Evolutionary conservation across 2,113 vertebrate species (phyloP).

Genomic region (Saccopteryx leptura): DNA sequence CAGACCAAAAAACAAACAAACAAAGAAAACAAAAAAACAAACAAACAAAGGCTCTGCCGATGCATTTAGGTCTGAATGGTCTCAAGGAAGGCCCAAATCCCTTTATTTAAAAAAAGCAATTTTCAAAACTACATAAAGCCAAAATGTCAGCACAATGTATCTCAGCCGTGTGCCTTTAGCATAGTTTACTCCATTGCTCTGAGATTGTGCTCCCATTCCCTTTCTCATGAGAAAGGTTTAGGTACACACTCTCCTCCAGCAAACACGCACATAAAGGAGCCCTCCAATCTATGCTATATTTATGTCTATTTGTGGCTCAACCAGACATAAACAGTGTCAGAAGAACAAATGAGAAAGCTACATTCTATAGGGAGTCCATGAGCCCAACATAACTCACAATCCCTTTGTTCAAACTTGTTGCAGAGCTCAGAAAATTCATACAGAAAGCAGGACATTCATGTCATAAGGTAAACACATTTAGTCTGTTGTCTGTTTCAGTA

Average conservation of each 20-base stretch:
- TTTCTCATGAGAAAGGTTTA: not conserved
- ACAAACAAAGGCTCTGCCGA: not conserved
- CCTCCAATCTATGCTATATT: not conserved
- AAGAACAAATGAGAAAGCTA: slow-evolving; percentile 69
- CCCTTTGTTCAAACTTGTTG: slow-evolving; percentile 49
- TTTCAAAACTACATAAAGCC: not conserved
- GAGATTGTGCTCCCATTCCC: not conserved
- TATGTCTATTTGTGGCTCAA: slow-evolving; percentile 56
- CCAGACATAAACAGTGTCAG: slow-evolving; percentile 75
- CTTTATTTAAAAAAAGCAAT: not conserved
- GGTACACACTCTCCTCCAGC: not conserved
- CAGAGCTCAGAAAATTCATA: slow-evolving; percentile 10
- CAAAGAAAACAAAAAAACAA: too few relatives aligned
- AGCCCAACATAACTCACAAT: not conserved
- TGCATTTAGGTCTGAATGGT: not conserved
- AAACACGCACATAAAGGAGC: not conserved
- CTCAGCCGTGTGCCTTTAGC: not conserved
- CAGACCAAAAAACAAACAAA: not conserved
- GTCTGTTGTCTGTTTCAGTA: slow-evolving; percentile 61
- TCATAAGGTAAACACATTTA: slow-evolving; percentile 65
- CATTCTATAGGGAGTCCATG: not conserved
- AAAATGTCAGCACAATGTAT: not conserved
- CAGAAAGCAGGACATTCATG: slow-evolving; percentile 61
- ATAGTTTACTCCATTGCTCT: not conserved
- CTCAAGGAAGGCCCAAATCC: not conserved